phyloP scores from a whole-genome alignment of 2,113 vertebrate genomes.

The Peromyscus californicus region DNA sequence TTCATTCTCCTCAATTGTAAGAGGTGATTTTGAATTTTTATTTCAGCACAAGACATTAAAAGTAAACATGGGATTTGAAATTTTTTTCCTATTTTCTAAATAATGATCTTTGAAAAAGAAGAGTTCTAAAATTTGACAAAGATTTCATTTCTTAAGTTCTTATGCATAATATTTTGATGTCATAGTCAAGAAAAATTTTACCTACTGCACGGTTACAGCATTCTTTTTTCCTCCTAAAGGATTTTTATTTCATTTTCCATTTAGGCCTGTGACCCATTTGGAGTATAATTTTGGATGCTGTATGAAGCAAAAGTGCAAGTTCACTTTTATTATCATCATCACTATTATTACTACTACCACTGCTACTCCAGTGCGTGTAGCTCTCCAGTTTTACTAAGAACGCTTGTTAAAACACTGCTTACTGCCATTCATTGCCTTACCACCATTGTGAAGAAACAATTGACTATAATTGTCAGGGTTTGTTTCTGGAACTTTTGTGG shows the following conservation, averaged over 20 bases:
- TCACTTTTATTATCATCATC: background rate
- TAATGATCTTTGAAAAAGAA: background rate
- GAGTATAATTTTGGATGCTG: background rate
- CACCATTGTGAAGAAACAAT: background rate
- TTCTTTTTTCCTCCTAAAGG: background rate
- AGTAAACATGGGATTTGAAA: background rate
- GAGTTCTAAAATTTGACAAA: background rate
- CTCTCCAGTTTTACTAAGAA: background rate
- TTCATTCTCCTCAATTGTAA: background rate
- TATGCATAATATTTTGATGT: background rate
- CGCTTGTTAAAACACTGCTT: background rate
- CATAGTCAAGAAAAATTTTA: constrained; percentile 26
- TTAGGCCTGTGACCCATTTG: constrained; percentile 20
- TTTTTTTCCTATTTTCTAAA: background rate
- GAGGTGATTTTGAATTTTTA: background rate
- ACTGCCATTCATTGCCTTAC: background rate
- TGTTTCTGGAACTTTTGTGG: constrained; percentile 46
- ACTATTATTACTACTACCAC: background rate
- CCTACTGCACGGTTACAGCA: background rate
- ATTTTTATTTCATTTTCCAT: constrained; percentile 10
- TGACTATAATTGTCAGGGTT: constrained; percentile 4
- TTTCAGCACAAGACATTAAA: background rate
- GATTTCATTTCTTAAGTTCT: background rate
- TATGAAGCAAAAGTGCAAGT: background rate
- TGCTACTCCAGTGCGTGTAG: background rate